Conservation (phyloP, 2,113 vertebrate genomes). For the Epinephelus moara region DNA sequence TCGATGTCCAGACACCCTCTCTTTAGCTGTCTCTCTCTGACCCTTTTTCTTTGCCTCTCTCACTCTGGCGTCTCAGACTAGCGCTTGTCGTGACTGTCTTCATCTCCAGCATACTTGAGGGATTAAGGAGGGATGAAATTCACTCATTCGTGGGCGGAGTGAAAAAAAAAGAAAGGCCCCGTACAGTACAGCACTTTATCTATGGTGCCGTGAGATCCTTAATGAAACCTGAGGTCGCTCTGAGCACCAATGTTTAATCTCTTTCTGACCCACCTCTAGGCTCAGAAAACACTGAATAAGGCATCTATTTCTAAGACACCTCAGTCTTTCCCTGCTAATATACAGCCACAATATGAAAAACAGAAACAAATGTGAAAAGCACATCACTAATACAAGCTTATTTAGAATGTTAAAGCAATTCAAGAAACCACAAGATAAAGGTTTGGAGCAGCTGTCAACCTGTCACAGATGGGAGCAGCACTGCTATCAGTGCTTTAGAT, state of each 20-base stretch:
- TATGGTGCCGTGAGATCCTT: constrained; percentile 71
- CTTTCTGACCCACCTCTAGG: constrained; percentile 25
- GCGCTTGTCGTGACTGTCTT: constrained; percentile 81
- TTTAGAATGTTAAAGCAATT: background rate
- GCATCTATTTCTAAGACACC: background rate
- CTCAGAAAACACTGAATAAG: constrained; percentile 24
- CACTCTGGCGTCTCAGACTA: constrained; percentile 53
- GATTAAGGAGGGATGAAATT: constrained; percentile 86
- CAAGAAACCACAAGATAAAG: background rate
- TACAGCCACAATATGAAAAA: background rate
- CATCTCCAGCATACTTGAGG: constrained; percentile 84
- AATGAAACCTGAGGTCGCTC: constrained; percentile 77
- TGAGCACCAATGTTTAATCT: constrained; percentile 51
- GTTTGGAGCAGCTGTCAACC: constrained; percentile 10
- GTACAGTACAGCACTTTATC: constrained; percentile 74
- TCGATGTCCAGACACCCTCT: constrained; percentile 10
- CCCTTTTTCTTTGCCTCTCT: constrained; percentile 35
- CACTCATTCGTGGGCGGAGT: constrained; percentile 72
- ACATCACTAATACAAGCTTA: background rate
- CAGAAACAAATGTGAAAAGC: background rate
- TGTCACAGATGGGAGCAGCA: constrained; percentile 4
- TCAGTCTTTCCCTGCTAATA: background rate
- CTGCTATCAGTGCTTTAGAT: constrained; percentile 53
- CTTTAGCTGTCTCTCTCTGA: constrained; percentile 25
- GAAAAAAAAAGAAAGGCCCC: constrained; percentile 60